Evolutionary conservation across 37 sponge, comb jelly and placozoan species (phyloP).

Genomic region (Hexactinellida sp.): DNA sequence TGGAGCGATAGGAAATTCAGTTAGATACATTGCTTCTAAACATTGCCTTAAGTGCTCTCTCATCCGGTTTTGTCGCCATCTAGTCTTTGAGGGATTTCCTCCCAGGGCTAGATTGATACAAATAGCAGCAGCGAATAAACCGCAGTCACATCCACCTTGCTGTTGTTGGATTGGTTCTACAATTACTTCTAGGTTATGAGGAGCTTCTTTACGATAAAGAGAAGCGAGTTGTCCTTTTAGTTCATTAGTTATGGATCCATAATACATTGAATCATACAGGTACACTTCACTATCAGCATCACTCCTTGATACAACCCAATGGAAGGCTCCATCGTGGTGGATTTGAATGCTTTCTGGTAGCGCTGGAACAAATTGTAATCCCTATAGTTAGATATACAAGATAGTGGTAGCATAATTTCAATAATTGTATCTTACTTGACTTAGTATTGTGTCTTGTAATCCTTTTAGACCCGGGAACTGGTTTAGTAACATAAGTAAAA

Average conservation of each 20-base stretch:
- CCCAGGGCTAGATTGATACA: background rate
- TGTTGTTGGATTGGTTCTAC: background rate
- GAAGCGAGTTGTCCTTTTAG: background rate
- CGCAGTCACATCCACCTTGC: background rate
- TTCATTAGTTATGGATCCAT: background rate
- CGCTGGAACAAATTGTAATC: background rate
- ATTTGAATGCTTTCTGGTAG: conserved; percentile 7
- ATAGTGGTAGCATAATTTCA: background rate
- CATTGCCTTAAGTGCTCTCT: background rate
- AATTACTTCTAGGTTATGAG: background rate
- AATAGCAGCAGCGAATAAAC: background rate
- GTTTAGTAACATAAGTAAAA: background rate
- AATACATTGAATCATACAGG: background rate
- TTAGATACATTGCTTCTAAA: background rate
- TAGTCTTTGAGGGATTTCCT: background rate
- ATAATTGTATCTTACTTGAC: background rate
- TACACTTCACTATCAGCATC: background rate
- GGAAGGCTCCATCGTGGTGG: conserved; percentile 13
- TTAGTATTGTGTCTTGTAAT: conserved; percentile 1
- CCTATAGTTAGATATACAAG: background rate
- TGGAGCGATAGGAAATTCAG: background rate
- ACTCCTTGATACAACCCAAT: conserved; percentile 3
- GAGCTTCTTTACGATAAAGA: background rate
- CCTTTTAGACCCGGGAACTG: background rate
- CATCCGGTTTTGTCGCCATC: background rate